Evolutionary conservation across 2,888 invertebrate genomes (phyloP).

Genomic region (Clusia tigrina): DNA sequence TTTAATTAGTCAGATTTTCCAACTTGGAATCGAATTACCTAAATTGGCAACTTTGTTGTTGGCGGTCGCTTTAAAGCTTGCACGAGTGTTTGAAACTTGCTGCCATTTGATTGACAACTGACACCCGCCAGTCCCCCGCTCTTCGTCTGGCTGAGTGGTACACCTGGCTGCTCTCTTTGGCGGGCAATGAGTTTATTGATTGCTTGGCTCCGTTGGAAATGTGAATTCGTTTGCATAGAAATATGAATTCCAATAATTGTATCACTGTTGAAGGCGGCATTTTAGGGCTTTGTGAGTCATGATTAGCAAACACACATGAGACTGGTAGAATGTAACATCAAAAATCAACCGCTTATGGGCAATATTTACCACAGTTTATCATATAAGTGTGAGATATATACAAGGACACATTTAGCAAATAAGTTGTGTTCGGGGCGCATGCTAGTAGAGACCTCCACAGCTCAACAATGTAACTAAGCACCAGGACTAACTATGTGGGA

Average conservation of each 20-base stretch:
- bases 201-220: neutral
- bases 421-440: too few relatives aligned
- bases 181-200: too few relatives aligned
- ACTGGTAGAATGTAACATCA: too few relatives aligned
- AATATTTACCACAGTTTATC: too few relatives aligned
- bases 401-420: too few relatives aligned
- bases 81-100: too few relatives aligned
- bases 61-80: neutral
- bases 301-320: too few relatives aligned
- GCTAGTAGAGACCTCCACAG: neutral
- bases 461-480: neutral
- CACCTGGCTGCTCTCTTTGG: too few relatives aligned
- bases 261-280: neutral
- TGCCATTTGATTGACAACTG: conserved; percentile 11
- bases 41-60: neutral
- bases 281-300: neutral
- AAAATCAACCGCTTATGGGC: too few relatives aligned
- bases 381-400: too few relatives aligned
- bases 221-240: neutral
- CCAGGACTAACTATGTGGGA: neutral
- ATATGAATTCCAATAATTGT: conserved; percentile 5
- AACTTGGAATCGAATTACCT: neutral
- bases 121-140: neutral
- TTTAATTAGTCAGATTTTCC: neutral
- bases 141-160: neutral